Percentiles rank a stretch among this genome's conserved stretches.
These are phyloP conservation scores for Eremobia ochroleuca DNA, from an alignment of 2,888 invertebrate species.

Conservation along the genomic window DNA sequence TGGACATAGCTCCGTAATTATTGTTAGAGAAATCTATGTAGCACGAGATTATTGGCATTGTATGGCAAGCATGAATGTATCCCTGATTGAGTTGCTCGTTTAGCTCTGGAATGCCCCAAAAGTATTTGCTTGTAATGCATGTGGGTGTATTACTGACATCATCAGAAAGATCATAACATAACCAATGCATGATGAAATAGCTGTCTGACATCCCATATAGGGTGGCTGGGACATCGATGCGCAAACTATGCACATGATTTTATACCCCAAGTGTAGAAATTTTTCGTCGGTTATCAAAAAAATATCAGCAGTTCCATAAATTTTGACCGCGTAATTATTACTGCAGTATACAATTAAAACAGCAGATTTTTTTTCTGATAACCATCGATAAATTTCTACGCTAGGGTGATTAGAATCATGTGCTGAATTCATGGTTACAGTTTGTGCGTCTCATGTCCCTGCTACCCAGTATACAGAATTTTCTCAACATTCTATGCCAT, in stretches of 20 bases:
- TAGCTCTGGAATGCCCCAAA: slow-evolving; percentile 14
- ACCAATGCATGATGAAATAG: neutral
- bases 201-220: neutral
- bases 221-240: neutral
- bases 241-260: too few relatives aligned
- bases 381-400: neutral
- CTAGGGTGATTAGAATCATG: neutral
- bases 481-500: neutral
- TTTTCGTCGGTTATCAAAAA: too few relatives aligned
- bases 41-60: slow-evolving; percentile 61
- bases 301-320: too few relatives aligned
- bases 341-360: too few relatives aligned
- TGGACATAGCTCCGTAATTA: slow-evolving; percentile 68
- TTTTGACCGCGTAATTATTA: too few relatives aligned
- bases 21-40: slow-evolving; percentile 68
- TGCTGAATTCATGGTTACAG: neutral
- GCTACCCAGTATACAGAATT: neutral
- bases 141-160: neutral
- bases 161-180: slow-evolving; percentile 7
- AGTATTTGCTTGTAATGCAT: slow-evolving; percentile 18
- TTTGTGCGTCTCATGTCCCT: neutral
- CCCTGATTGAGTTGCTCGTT: slow-evolving; percentile 43
- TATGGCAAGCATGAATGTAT: slow-evolving; percentile 57
- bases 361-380: neutral
- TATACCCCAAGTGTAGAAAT: too few relatives aligned